Evolutionary conservation across 92 coral and sea anemone species (phyloP).

Genomic region (Zoanthus solanderi): DNA sequence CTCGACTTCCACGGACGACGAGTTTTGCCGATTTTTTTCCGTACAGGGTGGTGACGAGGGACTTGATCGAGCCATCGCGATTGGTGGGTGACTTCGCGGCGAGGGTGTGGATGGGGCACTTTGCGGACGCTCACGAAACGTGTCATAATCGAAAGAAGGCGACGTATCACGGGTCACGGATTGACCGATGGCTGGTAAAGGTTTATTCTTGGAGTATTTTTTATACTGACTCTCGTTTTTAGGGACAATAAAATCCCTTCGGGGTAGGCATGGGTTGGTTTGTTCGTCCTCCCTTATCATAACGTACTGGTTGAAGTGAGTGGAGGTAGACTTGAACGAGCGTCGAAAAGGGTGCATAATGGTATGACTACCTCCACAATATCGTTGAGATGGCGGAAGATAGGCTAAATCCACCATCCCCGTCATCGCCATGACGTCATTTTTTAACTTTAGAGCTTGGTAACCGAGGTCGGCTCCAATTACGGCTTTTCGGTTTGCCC

Average conservation of each 20-base stretch:
- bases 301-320: constrained; percentile 90
- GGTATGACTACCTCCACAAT: constrained; percentile 97
- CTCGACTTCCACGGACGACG: constrained; percentile 78
- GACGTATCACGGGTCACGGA: constrained; percentile 65
- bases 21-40: constrained; percentile 41
- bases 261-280: constrained; percentile 79
- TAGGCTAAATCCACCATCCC: constrained; percentile 84
- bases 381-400: constrained; percentile 91
- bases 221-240: constrained; percentile 72
- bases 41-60: constrained; percentile 58
- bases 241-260: constrained; percentile 90
- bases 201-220: constrained; percentile 73
- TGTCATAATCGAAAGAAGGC: constrained; percentile 76
- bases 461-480: constrained; percentile 92
- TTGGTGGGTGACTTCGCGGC: constrained; percentile 50
- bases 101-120: constrained; percentile 93
- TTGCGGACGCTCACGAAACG: constrained; percentile 70
- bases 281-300: constrained; percentile 87
- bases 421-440: constrained; percentile 91
- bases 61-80: constrained; percentile 44
- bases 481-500: constrained; percentile 67
- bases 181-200: constrained; percentile 82
- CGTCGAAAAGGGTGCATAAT: constrained; percentile 94
- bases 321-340: constrained; percentile 78
- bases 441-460: constrained; percentile 77